Percentiles rank a stretch among this genome's conserved stretches.
These are phyloP conservation scores for Heptranchias perlo DNA, from an alignment of 2,113 vertebrate genomes.

Conservation along the genomic window DNA sequence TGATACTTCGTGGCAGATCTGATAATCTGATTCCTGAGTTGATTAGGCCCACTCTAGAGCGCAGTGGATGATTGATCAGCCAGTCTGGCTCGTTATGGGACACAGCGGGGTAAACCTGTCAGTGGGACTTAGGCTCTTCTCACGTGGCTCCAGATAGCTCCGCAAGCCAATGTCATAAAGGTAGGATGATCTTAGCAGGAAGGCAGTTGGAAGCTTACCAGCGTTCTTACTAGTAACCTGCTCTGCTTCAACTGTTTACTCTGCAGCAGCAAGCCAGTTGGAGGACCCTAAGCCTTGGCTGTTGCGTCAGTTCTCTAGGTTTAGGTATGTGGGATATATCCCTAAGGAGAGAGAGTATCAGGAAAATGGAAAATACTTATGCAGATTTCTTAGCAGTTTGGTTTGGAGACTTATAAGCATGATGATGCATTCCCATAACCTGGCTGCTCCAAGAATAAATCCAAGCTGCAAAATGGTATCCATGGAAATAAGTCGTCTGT, in stretches of 20 bases:
- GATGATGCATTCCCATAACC: background rate
- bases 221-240: background rate
- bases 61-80: background rate
- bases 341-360: background rate
- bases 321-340: background rate
- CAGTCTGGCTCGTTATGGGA: background rate
- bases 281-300: background rate
- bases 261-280: background rate
- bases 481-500: background rate
- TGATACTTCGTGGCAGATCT: background rate
- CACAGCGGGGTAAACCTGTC: background rate
- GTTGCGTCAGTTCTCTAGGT: background rate
- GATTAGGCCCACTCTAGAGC: background rate
- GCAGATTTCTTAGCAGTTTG: background rate
- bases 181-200: background rate
- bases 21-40: background rate
- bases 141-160: background rate
- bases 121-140: background rate
- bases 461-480: background rate
- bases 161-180: background rate
- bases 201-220: background rate
- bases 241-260: background rate
- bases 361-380: background rate
- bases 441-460: background rate
- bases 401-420: background rate